Base-by-base conservation (phyloP, 2,888 invertebrate species). In the Dynastes grantii region DNA sequence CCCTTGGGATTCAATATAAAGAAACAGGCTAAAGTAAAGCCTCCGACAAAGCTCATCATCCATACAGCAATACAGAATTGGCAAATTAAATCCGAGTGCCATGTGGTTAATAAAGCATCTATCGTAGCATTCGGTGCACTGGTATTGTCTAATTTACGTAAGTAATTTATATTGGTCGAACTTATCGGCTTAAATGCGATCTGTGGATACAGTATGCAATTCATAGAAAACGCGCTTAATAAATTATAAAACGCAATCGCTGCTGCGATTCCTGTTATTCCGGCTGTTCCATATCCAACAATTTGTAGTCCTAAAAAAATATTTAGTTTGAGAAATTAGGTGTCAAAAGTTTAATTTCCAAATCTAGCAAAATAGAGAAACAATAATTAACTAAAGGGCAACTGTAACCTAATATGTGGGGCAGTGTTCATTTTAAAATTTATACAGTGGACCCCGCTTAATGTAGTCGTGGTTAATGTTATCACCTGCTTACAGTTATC, bases 1-100 rank as follows among this genome's bases (percentile, higher is more conserved):
- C 85, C 87, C 79, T 80, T 85, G 58, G 85, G 81, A 73, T 84
- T 83, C 78, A 85, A 82, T 32, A 83, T 71, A 76, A 87, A 83
- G 76, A 86, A 82, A 1, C 84, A 80, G 5, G 76, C 58, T 78
- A 85, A 84, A 58, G 86, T 82, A 11, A 84, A 73, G 4, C 84
- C 83, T 64, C 84, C 76, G 53, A 87, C 84, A 77, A 85, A 81
- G 49, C 75, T 75, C 29, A 73, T 58, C 61, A 76, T 78, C 78
- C 78, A 78, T 16, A 58, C 27, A 1, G 29, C 55, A n/a, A 65
- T 55, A 53, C 78, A 78, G 37, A 53, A 78, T 61, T 78, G 51
- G 45, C 78, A 78, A 11, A 58, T 2, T 4, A 67, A 13, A 45
- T 76, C 67, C 1, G 11, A 27, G 8, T 45, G 51, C 78, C 78